A percentile compares a stretch with the other conserved stretches of the same genome.
phyloP scores from a whole-genome alignment of 2,113 vertebrate genomes.

The Natator depressus region DNA sequence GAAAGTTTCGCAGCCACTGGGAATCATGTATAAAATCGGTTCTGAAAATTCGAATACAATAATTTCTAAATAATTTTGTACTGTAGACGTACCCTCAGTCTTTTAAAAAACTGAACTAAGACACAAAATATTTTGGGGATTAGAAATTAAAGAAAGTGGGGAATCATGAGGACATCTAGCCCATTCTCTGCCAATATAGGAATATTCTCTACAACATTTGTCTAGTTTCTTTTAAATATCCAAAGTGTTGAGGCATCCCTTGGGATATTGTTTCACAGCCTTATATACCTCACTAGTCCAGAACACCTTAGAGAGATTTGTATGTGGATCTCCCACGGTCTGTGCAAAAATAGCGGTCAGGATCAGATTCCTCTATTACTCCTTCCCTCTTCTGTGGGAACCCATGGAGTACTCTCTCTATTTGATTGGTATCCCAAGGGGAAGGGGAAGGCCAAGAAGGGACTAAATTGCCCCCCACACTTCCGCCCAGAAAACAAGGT shows the following conservation, averaged over 20 bases:
- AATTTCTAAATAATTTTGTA: no score
- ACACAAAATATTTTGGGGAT: neutral
- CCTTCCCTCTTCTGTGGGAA: neutral
- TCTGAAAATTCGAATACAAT: no score
- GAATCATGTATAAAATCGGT: no score
- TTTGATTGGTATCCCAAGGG: neutral
- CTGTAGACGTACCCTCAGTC: neutral
- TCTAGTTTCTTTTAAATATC: neutral
- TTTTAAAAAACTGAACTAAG: neutral
- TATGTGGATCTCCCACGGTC: neutral
- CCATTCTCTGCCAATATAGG: neutral
- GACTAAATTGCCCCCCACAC: neutral
- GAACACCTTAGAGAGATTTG: neutral
- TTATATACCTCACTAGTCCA: accelerated
- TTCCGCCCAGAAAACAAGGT: neutral
- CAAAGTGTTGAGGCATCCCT: neutral
- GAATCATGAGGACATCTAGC: neutral
- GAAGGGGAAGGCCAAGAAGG: neutral
- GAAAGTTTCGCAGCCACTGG: no score
- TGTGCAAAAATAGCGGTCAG: neutral
- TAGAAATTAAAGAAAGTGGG: neutral
- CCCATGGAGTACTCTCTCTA: neutral
- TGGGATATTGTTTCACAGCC: neutral
- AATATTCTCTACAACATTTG: accelerated
- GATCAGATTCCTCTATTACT: accelerated